These are phyloP conservation scores for Prunella strophiata DNA, from an alignment of 2,797 vertebrate species.

Conservation along the genomic window DNA sequence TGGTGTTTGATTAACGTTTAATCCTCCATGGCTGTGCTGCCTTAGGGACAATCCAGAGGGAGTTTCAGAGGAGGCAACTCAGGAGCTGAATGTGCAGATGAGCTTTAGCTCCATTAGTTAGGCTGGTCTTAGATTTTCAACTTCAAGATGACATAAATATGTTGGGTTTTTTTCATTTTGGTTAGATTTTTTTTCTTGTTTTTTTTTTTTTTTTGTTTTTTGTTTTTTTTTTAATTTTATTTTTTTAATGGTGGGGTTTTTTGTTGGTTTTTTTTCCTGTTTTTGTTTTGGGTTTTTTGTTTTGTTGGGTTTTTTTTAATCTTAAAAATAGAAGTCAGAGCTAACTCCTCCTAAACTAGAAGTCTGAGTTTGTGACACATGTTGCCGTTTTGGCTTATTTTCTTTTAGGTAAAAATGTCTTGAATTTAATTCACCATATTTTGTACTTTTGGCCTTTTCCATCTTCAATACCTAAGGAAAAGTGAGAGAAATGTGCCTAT, in stretches of 20 bases:
- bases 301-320: background rate
- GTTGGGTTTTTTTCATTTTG: background rate
- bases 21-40: background rate
- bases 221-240: no score
- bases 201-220: background rate
- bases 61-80: background rate
- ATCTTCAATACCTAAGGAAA: background rate
- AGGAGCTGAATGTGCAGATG: background rate
- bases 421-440: background rate
- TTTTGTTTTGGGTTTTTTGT: background rate
- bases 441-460: background rate
- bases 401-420: background rate
- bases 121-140: background rate
- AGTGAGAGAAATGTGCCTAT: background rate
- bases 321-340: background rate
- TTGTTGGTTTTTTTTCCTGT: background rate
- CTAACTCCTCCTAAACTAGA: background rate
- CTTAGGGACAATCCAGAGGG: background rate
- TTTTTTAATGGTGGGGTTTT: no score
- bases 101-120: background rate
- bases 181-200: no score
- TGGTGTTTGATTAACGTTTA: conserved; percentile 13
- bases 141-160: background rate
- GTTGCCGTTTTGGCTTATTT: background rate
- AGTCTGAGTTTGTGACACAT: background rate